Percentiles rank a stretch among this genome's conserved stretches.
Evolutionary conservation across 2,888 invertebrate species (phyloP).

Genomic region (Oligia strigilis): DNA sequence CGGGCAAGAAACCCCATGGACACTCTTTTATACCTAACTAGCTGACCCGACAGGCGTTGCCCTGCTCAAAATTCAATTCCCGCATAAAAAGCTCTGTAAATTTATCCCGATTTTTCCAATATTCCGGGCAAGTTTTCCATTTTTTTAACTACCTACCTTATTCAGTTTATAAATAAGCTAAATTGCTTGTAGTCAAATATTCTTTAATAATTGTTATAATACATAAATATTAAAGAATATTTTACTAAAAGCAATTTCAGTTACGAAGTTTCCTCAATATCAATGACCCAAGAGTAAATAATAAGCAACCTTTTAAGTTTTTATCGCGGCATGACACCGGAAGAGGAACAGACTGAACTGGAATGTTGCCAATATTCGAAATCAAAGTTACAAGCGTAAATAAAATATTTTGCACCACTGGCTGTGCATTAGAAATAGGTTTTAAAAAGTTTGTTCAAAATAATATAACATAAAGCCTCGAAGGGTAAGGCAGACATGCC

Average conservation of each 20-base stretch:
- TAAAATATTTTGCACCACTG: not conserved
- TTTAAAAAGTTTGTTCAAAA: not conserved
- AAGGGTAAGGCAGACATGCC: too few species aligned
- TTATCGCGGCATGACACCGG: not conserved
- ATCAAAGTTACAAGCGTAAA: not conserved
- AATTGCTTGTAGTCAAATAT: not conserved
- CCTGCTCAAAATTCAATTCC: too few species aligned
- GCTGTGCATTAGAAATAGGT: not conserved
- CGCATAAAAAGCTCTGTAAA: too few species aligned
- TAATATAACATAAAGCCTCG: too few species aligned
- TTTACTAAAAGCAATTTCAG: not conserved
- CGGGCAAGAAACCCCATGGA: too few species aligned
- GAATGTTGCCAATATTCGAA: conserved; percentile 15
- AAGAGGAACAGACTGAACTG: conserved; percentile 10
- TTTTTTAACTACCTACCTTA: not conserved
- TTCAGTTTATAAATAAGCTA: not conserved
- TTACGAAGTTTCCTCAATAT: not conserved
- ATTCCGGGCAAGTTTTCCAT: too few species aligned
- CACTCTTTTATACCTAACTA: too few species aligned
- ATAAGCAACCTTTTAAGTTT: conserved; percentile 5
- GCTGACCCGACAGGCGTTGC: too few species aligned
- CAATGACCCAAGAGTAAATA: conserved; percentile 4
- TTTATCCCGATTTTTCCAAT: too few species aligned
- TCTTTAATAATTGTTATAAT: too few species aligned
- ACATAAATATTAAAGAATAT: too few species aligned